These are phyloP conservation scores for Cheiracanthium punctorium DNA, from an alignment of 2,888 invertebrate species.

Conservation along the genomic window DNA sequence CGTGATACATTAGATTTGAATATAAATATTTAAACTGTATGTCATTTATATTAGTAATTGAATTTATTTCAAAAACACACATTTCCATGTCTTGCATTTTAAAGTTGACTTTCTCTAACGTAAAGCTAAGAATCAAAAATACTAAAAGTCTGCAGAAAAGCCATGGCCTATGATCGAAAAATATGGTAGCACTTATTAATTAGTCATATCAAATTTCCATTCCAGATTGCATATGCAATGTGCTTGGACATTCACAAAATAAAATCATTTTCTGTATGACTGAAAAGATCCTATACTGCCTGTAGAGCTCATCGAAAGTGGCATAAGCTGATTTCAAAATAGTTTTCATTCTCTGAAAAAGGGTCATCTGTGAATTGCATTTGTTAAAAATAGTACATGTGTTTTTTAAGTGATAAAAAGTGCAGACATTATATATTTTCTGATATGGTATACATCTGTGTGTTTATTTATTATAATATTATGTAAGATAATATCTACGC, in stretches of 20 bases:
- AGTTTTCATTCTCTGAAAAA: constrained; percentile 16
- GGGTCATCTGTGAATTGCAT: constrained; percentile 64
- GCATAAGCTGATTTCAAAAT: constrained; percentile 18
- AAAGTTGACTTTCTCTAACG: neutral
- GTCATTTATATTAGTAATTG: no score
- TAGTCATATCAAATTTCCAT: constrained; percentile 54
- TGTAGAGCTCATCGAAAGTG: neutral
- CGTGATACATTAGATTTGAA: no score
- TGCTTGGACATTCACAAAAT: neutral
- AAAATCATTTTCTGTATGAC: neutral
- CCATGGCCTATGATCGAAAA: constrained; percentile 15
- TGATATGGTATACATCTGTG: constrained; percentile 66
- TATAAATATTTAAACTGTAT: no score
- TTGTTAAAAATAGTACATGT: constrained; percentile 31
- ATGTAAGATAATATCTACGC: constrained; percentile 50
- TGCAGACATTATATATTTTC: constrained; percentile 67
- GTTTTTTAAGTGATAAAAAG: constrained; percentile 57
- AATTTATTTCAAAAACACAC: neutral
- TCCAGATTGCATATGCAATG: constrained; percentile 3
- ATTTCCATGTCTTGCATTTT: neutral
- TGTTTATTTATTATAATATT: constrained; percentile 64
- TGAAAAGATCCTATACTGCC: neutral
- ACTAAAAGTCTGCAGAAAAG: neutral
- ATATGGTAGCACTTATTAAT: constrained; percentile 39
- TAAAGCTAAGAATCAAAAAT: neutral